These are phyloP conservation scores for Moxostoma hubbsi DNA, from an alignment of 2,797 vertebrate genomes.

Conservation along the genomic window DNA sequence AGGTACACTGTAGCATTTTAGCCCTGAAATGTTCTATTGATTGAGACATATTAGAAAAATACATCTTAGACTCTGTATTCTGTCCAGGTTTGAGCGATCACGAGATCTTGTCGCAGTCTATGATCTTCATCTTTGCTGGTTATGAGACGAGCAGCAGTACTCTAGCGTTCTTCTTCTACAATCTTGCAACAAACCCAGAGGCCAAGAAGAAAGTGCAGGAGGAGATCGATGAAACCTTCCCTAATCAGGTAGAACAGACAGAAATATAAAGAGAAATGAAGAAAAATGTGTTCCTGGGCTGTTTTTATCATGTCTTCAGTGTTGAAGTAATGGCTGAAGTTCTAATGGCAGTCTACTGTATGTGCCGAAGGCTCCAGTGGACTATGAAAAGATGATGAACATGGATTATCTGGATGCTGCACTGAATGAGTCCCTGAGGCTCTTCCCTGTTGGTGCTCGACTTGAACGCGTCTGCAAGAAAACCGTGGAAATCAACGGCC, in stretches of 20 bases:
- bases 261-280: no score
- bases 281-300: no score
- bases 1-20: not conserved
- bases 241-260: constrained; percentile 73
- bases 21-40: no score
- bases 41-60: not conserved
- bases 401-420: constrained; percentile 82
- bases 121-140: constrained; percentile 79
- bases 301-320: no score
- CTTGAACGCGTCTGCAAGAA: constrained; percentile 80
- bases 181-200: constrained; percentile 76
- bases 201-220: constrained; percentile 78
- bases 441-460: constrained; percentile 66
- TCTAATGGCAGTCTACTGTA: not conserved
- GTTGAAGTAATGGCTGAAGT: no score
- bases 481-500: constrained; percentile 70
- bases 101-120: constrained; percentile 80
- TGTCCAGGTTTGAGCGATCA: constrained; percentile 77
- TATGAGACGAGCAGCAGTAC: constrained; percentile 80
- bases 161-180: constrained; percentile 66
- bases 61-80: constrained; percentile 34
- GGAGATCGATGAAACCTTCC: constrained; percentile 77
- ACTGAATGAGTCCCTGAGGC: constrained; percentile 73
- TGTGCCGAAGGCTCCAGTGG: constrained; percentile 66
- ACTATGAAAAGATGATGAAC: constrained; percentile 71